phyloP scores from a whole-genome alignment of 2,888 invertebrate species.

The Yponomeuta plumbellus region DNA sequence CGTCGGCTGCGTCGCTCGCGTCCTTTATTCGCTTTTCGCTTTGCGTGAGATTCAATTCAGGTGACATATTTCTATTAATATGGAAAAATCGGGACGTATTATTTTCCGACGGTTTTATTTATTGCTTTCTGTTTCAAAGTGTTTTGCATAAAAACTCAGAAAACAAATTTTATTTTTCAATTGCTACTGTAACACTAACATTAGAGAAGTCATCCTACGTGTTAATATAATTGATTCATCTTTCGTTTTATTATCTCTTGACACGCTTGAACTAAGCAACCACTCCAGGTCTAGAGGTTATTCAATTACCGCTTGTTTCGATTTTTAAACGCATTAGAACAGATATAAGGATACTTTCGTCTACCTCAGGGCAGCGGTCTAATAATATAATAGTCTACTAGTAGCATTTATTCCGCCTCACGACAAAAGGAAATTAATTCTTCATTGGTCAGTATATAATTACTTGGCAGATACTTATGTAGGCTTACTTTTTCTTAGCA shows the following conservation, averaged over 20 bases:
- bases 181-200: too few relatives aligned
- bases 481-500: too few relatives aligned
- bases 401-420: neutral
- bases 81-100: constrained; percentile 5
- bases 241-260: too few relatives aligned
- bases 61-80: constrained; percentile 38
- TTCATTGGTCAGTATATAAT: too few relatives aligned
- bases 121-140: neutral
- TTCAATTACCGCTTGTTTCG: neutral
- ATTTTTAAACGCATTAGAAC: neutral
- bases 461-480: too few relatives aligned
- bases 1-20: constrained; percentile 44
- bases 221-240: too few relatives aligned
- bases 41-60: constrained; percentile 69
- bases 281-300: neutral
- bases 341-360: neutral
- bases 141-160: too few relatives aligned
- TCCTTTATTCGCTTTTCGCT: constrained; percentile 58
- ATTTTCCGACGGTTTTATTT: neutral
- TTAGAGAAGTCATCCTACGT: too few relatives aligned
- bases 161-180: too few relatives aligned
- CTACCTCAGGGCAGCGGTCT: neutral
- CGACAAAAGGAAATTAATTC: too few relatives aligned
- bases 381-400: neutral
- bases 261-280: too few relatives aligned